A percentile compares a stretch with the other conserved stretches of the same genome.
These are phyloP conservation scores for Okapia johnstoni DNA, from an alignment of 2,113 vertebrate species.

Conservation along the genomic window DNA sequence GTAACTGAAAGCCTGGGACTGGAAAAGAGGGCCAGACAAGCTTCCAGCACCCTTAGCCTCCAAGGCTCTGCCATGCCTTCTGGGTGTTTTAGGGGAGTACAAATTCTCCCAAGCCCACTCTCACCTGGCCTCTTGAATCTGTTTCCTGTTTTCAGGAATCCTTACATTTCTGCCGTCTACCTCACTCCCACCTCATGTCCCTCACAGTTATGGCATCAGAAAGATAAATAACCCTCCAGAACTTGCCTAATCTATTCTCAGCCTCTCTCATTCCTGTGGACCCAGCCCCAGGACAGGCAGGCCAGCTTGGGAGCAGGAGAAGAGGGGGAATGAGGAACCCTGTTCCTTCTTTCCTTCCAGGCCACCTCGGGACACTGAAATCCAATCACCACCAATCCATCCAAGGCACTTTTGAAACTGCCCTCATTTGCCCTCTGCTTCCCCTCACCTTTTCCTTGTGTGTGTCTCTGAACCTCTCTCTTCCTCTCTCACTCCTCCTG, in stretches of 20 bases:
- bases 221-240: neutral
- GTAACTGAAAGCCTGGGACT: neutral
- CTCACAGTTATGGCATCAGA: neutral
- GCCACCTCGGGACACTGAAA: neutral
- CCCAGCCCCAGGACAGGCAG: neutral
- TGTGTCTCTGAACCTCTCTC: neutral
- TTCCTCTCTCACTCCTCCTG: neutral
- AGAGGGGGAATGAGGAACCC: neutral
- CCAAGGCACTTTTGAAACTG: constrained; percentile 32
- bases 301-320: neutral
- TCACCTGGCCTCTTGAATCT: neutral
- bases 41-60: neutral
- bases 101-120: neutral
- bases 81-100: neutral
- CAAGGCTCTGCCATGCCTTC: neutral
- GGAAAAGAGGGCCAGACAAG: neutral
- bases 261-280: neutral
- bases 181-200: neutral
- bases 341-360: neutral
- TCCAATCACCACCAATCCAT: neutral
- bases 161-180: neutral
- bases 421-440: constrained; percentile 54
- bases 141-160: constrained; percentile 3
- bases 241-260: neutral
- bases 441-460: constrained; percentile 17